A percentile compares a stretch with the other conserved stretches of the same genome.
Conservation (phyloP, 2,888 invertebrate species). For the Augochlorella aurata region DNA sequence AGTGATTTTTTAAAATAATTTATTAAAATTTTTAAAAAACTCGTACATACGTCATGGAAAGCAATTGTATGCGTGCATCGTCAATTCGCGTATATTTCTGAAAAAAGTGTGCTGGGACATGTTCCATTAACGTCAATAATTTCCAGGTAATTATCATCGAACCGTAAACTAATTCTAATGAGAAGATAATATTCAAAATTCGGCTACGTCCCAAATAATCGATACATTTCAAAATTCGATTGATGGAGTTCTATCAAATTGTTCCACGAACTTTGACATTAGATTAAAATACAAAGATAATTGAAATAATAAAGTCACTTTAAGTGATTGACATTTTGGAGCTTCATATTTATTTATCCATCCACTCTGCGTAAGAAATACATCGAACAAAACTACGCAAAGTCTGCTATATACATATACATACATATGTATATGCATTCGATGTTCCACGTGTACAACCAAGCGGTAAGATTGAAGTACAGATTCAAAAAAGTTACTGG, state of each 20-base stretch:
- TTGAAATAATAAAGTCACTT: background rate
- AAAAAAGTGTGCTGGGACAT: constrained; percentile 13
- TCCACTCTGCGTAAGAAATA: background rate
- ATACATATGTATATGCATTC: background rate
- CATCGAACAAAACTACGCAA: background rate
- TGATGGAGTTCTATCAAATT: constrained; percentile 7
- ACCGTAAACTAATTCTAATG: background rate
- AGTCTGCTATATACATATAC: background rate
- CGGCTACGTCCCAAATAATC: constrained; percentile 18
- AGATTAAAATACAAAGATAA: background rate
- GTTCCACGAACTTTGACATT: constrained; percentile 4
- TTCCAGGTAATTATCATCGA: constrained; percentile 34
- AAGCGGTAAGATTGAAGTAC: constrained; percentile 3
- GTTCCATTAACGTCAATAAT: constrained; percentile 17
- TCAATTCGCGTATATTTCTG: constrained; percentile 20
- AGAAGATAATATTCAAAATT: background rate
- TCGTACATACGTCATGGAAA: background rate
- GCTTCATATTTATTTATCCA: background rate
- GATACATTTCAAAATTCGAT: constrained; percentile 32
- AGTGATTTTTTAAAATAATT: background rate
- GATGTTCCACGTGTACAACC: constrained; percentile 20
- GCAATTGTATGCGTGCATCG: background rate
- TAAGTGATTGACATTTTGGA: background rate
- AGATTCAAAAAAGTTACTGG: constrained; percentile 16
- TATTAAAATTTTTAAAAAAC: background rate